These are phyloP conservation scores for Apteryx owenii DNA, from an alignment of 2,113 vertebrate genomes.

Conservation along the genomic window DNA sequence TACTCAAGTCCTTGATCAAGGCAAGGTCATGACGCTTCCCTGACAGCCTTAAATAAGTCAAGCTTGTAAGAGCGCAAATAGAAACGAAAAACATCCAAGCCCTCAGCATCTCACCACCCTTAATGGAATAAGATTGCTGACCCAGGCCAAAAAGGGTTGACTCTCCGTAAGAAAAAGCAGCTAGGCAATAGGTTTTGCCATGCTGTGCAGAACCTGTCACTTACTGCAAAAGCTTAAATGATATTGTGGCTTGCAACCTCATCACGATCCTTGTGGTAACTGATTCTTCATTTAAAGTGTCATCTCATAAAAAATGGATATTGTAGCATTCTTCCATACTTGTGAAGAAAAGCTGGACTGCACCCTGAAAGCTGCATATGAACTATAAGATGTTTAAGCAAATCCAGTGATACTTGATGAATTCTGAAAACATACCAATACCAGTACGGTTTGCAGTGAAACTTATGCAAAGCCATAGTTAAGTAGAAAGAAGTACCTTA, in stretches of 20 bases:
- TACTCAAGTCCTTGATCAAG: too few relatives aligned
- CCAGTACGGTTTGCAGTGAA: background rate
- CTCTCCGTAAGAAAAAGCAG: too few relatives aligned
- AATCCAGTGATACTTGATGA: background rate
- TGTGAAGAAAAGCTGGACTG: background rate
- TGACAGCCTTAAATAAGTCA: too few relatives aligned
- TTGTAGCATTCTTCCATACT: background rate
- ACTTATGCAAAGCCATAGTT: accelerated
- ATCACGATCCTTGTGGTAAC: accelerated
- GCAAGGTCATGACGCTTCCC: background rate
- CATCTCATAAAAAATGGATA: background rate
- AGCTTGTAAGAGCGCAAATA: too few relatives aligned
- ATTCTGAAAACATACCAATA: accelerated
- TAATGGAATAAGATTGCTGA: too few relatives aligned
- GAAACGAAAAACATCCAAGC: background rate
- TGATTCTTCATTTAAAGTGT: background rate
- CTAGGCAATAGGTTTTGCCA: too few relatives aligned
- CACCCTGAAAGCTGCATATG: background rate
- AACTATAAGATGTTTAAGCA: background rate
- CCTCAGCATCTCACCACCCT: too few relatives aligned
- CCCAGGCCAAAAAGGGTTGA: too few relatives aligned
- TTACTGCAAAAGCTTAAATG: accelerated
- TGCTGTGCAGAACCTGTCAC: background rate
- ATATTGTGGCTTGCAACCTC: accelerated
- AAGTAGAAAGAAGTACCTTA: background rate